A percentile compares a stretch with the other conserved stretches of the same genome.
These are phyloP conservation scores for Drosophila azteca DNA, from an alignment of 1,140 invertebrate genomes.

Conservation along the genomic window DNA sequence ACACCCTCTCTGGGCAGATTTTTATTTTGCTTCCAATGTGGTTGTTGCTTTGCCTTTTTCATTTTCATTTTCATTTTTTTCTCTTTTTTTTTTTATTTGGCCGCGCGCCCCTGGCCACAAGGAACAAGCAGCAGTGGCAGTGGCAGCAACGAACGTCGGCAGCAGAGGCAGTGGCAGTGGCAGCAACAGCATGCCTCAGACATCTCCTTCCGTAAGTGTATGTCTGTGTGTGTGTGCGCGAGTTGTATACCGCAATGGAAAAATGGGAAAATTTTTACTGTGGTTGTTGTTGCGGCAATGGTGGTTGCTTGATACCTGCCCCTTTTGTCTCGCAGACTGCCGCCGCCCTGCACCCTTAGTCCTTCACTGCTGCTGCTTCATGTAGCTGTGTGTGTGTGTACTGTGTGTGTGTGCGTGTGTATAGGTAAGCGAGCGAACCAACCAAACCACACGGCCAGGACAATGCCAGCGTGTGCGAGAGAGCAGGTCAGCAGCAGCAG, in stretches of 20 bases:
- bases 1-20: constrained; percentile 15
- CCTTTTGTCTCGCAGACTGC: constrained; percentile 55
- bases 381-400: constrained; percentile 3
- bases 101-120: constrained; percentile 69
- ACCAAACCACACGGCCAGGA: constrained; percentile 65
- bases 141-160: neutral
- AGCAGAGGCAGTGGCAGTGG: constrained; percentile 10
- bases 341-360: constrained; percentile 32
- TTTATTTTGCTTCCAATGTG: constrained; percentile 41
- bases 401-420: constrained; percentile 15
- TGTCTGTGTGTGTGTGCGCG: constrained; percentile 45
- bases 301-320: constrained; percentile 83
- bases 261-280: constrained; percentile 84
- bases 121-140: constrained; percentile 48
- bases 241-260: constrained; percentile 77
- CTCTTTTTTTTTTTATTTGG: constrained; percentile 42
- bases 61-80: constrained; percentile 36
- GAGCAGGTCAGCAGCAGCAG: constrained; percentile 1
- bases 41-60: constrained; percentile 7
- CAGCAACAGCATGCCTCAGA: neutral
- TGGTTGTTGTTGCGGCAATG: constrained; percentile 84
- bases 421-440: constrained; percentile 71
- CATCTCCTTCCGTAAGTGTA: constrained; percentile 23
- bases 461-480: constrained; percentile 29
- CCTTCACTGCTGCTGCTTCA: too few relatives aligned